phyloP scores from a whole-genome alignment of 92 coral and sea anemone genomes.

The Zoanthus sansibaricus region DNA sequence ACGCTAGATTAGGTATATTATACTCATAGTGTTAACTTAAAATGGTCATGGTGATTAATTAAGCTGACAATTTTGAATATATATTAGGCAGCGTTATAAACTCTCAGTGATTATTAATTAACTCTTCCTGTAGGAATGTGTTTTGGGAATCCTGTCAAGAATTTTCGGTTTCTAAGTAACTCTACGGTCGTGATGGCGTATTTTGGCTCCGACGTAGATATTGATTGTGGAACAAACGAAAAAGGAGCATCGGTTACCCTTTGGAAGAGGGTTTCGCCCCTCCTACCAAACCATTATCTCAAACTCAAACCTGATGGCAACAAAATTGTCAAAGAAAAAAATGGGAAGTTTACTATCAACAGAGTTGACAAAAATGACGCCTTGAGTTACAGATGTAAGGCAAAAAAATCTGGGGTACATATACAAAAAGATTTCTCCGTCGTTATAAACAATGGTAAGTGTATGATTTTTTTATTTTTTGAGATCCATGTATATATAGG shows the following conservation, averaged over 20 bases:
- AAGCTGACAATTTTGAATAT: background rate
- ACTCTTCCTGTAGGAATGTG: background rate
- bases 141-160: conserved; percentile 23
- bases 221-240: conserved; percentile 21
- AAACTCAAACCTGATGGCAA: background rate
- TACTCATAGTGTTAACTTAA: background rate
- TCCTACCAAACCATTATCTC: background rate
- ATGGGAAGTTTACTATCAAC: conserved; percentile 9
- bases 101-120: no score
- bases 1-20: no score
- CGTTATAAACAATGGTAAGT: conserved; percentile 20
- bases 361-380: background rate
- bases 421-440: conserved; percentile 9
- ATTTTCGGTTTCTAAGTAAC: background rate
- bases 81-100: background rate
- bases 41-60: background rate
- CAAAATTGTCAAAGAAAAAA: background rate
- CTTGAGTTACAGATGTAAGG: conserved; percentile 6
- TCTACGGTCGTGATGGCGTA: background rate
- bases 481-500: background rate
- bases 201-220: conserved; percentile 1
- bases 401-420: background rate
- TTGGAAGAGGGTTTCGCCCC: conserved; percentile 4
- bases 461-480: background rate
- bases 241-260: conserved; percentile 14